Evolutionary conservation across 1,140 invertebrate species (phyloP).

Genomic region (Zaprionus lachaisei): DNA sequence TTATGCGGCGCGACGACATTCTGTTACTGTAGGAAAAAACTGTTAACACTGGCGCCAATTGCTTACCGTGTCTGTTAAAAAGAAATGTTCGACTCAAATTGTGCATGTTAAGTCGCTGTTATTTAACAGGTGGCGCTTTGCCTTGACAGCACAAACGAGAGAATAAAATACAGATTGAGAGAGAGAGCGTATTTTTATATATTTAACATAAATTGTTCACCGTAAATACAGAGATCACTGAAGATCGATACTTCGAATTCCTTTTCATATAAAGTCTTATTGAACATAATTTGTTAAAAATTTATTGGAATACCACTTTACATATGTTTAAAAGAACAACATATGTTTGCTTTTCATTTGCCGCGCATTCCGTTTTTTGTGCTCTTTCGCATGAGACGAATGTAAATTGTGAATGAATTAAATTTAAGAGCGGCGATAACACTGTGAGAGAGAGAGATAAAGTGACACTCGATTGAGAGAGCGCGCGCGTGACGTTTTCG

Average conservation of each 20-base stretch:
- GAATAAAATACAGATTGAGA: not conserved
- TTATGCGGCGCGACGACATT: constrained; percentile 61
- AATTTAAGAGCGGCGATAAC: constrained; percentile 29
- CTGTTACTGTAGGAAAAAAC: constrained; percentile 51
- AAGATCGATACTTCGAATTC: not conserved
- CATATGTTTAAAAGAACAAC: constrained; percentile 20
- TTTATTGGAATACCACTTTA: not conserved
- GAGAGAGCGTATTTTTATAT: not conserved
- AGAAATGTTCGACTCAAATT: constrained; percentile 47
- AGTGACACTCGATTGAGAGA: constrained; percentile 9
- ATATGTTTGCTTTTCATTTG: constrained; percentile 39
- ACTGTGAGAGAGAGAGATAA: constrained; percentile 9
- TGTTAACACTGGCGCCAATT: constrained; percentile 49
- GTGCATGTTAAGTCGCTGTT: constrained; percentile 44
- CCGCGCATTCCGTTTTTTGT: constrained; percentile 40
- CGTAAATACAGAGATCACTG: not conserved
- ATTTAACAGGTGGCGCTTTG: constrained; percentile 48
- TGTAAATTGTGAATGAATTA: constrained; percentile 59
- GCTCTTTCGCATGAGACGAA: constrained; percentile 29
- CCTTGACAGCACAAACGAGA: constrained; percentile 6
- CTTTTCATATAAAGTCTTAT: not conserved
- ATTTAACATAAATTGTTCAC: not conserved
- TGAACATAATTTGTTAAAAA: not conserved
- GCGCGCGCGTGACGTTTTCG: constrained; percentile 35
- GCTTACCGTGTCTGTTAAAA: constrained; percentile 41